Base-by-base conservation (phyloP, 2,113 vertebrate genomes). In the Mesocricetus auratus region DNA sequence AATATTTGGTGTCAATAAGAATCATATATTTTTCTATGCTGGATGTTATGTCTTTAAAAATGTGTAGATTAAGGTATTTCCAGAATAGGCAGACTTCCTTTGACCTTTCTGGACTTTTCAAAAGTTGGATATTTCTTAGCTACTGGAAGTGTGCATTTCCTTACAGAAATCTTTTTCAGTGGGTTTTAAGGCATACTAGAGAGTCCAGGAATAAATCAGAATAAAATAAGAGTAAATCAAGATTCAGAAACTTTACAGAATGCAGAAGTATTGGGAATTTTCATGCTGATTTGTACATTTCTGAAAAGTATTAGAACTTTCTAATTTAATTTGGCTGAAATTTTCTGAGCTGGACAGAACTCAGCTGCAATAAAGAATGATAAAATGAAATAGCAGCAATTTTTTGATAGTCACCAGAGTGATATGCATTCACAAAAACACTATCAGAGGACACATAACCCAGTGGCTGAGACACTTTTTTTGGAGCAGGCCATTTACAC, bases 191-290 rank as follows among this genome's bases (percentile, higher is more conserved):
- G 36, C 19, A 89, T 7, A 75, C 89, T 62, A 26, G 2, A 88
- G 90, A 89, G 15, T 1, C 5, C 33, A 19, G 7, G 8, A 56
- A 73, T 94, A 91, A 88, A 88, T 71, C 13, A 91, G 3, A 89
- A 86, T 86, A 93, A 94, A 89, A 71, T 16, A 77, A 86, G 31
- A 73, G n/a, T 64, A 89, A 90, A 82, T 47, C 19, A 93, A 33
- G 24, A 0, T n/a, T 3, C 2, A 47, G 29, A 83, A 86, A 86
- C 21, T 73, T 42, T 29, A 47, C 53, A 90, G 21, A 29, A 33
- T 58, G 9, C 71, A 73, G 26, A 69, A 31, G 16, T 0, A 15
- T 50, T 60, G 56, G 13, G 36, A 36, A 42, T 42, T 71, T 86
- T 78, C 60, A 53, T 68, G 60, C 19, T 66, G 0, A 53, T 22